phyloP scores from a whole-genome alignment of 2,113 vertebrate genomes.

The Amphiprion percula region DNA sequence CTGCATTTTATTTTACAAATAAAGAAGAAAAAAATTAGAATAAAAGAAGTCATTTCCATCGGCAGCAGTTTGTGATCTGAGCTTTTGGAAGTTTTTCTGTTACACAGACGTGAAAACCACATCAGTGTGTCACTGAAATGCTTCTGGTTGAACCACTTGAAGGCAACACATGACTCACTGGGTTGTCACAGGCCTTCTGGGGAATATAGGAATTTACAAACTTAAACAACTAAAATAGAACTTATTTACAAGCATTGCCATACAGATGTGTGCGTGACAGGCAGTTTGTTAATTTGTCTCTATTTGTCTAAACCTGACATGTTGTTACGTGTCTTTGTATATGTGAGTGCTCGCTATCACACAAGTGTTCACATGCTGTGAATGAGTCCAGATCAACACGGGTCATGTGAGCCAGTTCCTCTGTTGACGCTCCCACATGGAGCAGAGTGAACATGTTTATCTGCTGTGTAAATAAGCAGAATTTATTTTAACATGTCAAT shows the following conservation, averaged over 20 bases:
- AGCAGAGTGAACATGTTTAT: conserved; percentile 24
- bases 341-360: not conserved
- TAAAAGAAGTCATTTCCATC: too few relatives aligned
- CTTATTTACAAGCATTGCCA: conserved; percentile 18
- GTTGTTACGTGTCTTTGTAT: conserved; percentile 11
- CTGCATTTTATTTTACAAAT: too few relatives aligned
- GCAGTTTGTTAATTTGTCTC: not conserved
- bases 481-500: conserved; percentile 14
- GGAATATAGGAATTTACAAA: conserved; percentile 21
- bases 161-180: conserved; percentile 3
- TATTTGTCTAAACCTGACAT: conserved; percentile 16
- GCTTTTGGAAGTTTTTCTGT: too few relatives aligned
- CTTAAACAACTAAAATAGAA: not conserved
- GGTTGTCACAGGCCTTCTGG: not conserved
- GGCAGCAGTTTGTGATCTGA: too few relatives aligned
- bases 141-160: conserved; percentile 8
- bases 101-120: too few relatives aligned
- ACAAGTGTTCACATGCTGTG: conserved; percentile 12
- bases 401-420: not conserved
- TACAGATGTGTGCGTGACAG: not conserved
- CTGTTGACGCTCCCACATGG: not conserved
- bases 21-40: too few relatives aligned
- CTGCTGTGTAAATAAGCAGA: conserved; percentile 19
- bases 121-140: not conserved
- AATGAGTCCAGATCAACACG: not conserved